Evolutionary conservation across 2,113 vertebrate genomes (phyloP), one percentile per base, ranked within the genome.

Genomic region (Condylura cristata): DNA sequence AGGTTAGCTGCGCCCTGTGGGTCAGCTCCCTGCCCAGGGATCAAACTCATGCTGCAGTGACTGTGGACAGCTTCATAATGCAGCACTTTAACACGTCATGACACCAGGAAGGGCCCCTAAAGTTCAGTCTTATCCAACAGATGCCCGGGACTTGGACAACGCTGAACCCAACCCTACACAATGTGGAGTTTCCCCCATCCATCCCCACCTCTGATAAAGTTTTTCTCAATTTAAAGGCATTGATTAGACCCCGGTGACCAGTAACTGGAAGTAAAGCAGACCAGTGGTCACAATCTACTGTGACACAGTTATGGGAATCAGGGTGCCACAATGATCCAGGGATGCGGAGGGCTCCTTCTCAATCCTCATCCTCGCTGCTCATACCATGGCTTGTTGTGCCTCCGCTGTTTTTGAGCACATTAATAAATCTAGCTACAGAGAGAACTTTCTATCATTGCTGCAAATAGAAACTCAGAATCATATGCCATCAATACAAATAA

Each of bases 401-500:
- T 16, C 10, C 30, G 6, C 61, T 83, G 24, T 63, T 87, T 93
- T 66, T 71, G 76, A 94, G 12, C 84, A 68, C 66, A 8, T 78
- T 63, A 56, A 96, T 95, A 60, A 72, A 81, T 76, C 81, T 61
- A 61, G 61, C 76, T 83, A 81, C 5, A 56, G 66, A 81, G 92
- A 74, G 61, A 81, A 63, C 90, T 51, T 79, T 48, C 2, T 72
- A 85, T 86, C 89, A 13, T 9, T 17, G 80, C 89, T 84, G 48
- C 87, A 89, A 96, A 87, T 91, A 90, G 95, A 80, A 93, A 74
- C 81, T 34, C 12, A 3, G 91, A 70, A 86, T 95, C 71, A 68
- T 60, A 58, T 30, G 93, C 79, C 89, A 72, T 94, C 89, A 39
- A 26, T 75, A 61, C 90, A 87, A 94, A 95, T 94, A 96, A 96